Conservation (phyloP, 2,888 invertebrate genomes). For the Hanleya hanleyi region DNA sequence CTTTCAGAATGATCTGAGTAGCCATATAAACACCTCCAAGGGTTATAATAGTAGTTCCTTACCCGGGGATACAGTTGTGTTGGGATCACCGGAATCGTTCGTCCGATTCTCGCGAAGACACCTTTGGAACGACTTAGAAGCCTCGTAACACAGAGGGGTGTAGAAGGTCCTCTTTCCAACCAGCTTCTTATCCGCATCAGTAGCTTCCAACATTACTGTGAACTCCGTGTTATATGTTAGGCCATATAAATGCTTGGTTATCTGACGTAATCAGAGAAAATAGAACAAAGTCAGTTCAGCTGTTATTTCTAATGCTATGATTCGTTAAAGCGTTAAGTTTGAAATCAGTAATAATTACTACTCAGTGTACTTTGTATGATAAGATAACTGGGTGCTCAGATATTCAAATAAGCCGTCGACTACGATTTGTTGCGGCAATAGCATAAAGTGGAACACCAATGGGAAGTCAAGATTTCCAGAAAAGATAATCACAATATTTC, state of each 20-base stretch:
- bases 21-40: too few relatives aligned
- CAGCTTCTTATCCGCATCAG: conserved; percentile 21
- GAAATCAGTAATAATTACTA: too few relatives aligned
- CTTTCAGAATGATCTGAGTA: too few relatives aligned
- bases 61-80: conserved; percentile 4
- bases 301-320: not conserved
- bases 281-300: not conserved
- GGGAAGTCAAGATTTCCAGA: too few relatives aligned
- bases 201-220: conserved; percentile 29
- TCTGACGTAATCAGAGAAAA: not conserved
- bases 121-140: not conserved
- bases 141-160: conserved; percentile 33
- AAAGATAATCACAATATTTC: too few relatives aligned
- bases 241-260: not conserved
- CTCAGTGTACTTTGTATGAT: too few relatives aligned
- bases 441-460: too few relatives aligned
- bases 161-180: conserved; percentile 24
- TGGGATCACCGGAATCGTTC: not conserved
- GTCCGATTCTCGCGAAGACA: not conserved
- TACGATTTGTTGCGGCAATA: too few relatives aligned
- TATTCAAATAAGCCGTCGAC: too few relatives aligned
- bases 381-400: too few relatives aligned
- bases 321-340: too few relatives aligned
- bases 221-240: conserved; percentile 44
- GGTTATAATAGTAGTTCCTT: too few relatives aligned